These are phyloP conservation scores for Andrena chrysosceles DNA, from an alignment of 2,888 invertebrate genomes.

Conservation along the genomic window DNA sequence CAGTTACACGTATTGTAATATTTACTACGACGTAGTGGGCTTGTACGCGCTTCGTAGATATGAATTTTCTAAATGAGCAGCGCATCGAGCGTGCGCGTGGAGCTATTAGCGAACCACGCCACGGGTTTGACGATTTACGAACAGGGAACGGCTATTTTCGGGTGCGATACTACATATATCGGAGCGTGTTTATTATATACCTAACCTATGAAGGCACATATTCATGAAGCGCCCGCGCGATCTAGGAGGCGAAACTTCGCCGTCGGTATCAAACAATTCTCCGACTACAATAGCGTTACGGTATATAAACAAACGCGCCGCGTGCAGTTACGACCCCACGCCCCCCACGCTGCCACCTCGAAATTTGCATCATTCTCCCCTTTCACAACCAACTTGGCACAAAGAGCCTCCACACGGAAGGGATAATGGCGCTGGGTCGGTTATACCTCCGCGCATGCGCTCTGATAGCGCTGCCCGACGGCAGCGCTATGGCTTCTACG, in stretches of 20 bases:
- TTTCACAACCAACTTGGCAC: constrained; percentile 15
- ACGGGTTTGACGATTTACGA: constrained; percentile 9
- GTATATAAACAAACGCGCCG: constrained; percentile 54
- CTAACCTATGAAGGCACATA: constrained; percentile 23
- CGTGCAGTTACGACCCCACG: constrained; percentile 32
- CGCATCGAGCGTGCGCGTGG: not conserved
- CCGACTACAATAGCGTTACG: constrained; percentile 17
- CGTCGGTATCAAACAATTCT: not conserved
- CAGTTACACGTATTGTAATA: constrained; percentile 28
- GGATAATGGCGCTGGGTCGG: constrained; percentile 51
- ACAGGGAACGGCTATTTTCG: constrained; percentile 49
- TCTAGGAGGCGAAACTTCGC: not conserved
- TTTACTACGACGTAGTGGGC: constrained; percentile 15
- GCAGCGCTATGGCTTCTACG: constrained; percentile 24
- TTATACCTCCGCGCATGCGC: constrained; percentile 46
- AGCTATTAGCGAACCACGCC: constrained; percentile 31
- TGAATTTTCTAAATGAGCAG: constrained; percentile 29
- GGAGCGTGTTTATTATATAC: constrained; percentile 11
- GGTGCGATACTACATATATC: constrained; percentile 28
- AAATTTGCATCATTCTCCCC: constrained; percentile 59
- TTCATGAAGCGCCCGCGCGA: not conserved
- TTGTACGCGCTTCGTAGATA: not conserved
- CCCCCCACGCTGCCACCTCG: constrained; percentile 38
- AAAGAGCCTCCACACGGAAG: constrained; percentile 76
- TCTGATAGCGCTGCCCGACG: not conserved